phyloP scores from a whole-genome alignment of 2,888 invertebrate species.

The Eupithecia insigniata region DNA sequence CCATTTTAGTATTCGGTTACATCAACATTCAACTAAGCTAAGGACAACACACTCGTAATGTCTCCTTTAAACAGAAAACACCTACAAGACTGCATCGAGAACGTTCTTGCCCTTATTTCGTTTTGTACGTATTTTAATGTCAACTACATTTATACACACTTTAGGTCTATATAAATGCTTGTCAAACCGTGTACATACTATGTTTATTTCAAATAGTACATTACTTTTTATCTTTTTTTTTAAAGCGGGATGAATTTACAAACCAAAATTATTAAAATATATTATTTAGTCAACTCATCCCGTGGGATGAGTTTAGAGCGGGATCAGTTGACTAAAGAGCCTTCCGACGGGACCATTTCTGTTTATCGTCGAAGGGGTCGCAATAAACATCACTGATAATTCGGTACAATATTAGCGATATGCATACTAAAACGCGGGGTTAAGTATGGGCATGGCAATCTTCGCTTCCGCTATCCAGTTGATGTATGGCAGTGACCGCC shows the following conservation, averaged over 20 bases:
- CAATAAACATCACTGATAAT: slow-evolving; percentile 18
- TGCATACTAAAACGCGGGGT: slow-evolving; percentile 32
- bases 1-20: too few relatives aligned
- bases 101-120: neutral
- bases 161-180: neutral
- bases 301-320: too few relatives aligned
- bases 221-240: too few relatives aligned
- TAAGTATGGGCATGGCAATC: slow-evolving; percentile 36
- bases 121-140: neutral
- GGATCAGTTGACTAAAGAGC: too few relatives aligned
- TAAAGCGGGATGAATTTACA: too few relatives aligned
- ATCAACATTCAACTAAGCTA: neutral
- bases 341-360: neutral
- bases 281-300: too few relatives aligned
- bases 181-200: neutral
- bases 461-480: slow-evolving; percentile 50
- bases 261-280: too few relatives aligned
- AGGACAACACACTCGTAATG: neutral
- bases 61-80: neutral
- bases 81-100: neutral
- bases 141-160: neutral
- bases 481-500: slow-evolving; percentile 44
- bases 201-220: too few relatives aligned
- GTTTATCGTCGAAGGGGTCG: slow-evolving; percentile 6
- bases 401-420: slow-evolving; percentile 28